A percentile compares a stretch with the other conserved stretches of the same genome.
phyloP scores from a whole-genome alignment of 2,888 invertebrate species.

The Sabellastarte sp. region DNA sequence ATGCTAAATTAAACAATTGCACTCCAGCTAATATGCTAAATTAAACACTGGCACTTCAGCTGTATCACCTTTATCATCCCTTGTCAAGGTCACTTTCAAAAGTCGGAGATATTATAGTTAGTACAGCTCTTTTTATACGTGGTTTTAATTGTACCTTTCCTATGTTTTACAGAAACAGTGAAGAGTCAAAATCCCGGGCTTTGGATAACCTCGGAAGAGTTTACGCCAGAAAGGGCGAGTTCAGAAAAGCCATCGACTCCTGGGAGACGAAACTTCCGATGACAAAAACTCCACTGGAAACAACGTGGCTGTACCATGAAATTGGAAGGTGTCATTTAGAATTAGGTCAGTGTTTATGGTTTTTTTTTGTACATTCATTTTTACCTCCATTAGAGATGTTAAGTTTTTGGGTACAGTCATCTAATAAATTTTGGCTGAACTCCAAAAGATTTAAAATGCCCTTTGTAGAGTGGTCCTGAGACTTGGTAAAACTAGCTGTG shows the following conservation, averaged over 20 bases:
- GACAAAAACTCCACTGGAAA: conserved; percentile 57
- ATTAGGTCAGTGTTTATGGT: conserved; percentile 35
- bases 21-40: too few species aligned
- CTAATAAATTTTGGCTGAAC: too few species aligned
- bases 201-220: conserved; percentile 59
- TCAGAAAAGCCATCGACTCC: conserved; percentile 58
- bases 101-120: not conserved
- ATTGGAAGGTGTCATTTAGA: conserved; percentile 61
- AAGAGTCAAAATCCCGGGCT: conserved; percentile 56
- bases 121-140: not conserved
- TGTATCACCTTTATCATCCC: too few species aligned
- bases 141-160: not conserved
- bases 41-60: too few species aligned
- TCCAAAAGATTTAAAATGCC: too few species aligned
- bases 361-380: too few species aligned
- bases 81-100: too few species aligned
- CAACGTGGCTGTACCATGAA: conserved; percentile 61
- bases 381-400: too few species aligned
- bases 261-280: conserved; percentile 58
- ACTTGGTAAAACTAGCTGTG: too few species aligned
- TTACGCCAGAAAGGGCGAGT: conserved; percentile 57
- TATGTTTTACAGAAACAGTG: conserved; percentile 38
- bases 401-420: too few species aligned
- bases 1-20: too few species aligned
- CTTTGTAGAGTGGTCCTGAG: too few species aligned